Conservation (phyloP, 64 coral and sea anemone genomes). For the Montipora capricornis region DNA sequence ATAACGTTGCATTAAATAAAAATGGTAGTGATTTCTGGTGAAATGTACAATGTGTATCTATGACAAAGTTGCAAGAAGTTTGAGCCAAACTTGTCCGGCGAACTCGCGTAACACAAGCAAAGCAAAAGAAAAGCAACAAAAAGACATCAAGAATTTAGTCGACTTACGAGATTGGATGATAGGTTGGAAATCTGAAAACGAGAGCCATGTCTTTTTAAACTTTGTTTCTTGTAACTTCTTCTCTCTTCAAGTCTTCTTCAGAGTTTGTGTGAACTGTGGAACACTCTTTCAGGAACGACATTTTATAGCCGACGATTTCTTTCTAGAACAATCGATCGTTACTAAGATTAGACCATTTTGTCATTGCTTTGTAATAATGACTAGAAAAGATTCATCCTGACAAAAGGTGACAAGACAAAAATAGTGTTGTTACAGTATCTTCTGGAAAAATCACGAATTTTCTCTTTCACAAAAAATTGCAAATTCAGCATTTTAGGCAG, state of each 20-base stretch:
- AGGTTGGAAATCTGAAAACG: slow-evolving; percentile 23
- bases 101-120: no score
- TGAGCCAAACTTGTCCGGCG: no score
- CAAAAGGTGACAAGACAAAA: slow-evolving; percentile 18
- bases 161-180: slow-evolving; percentile 4
- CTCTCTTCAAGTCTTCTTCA: slow-evolving; percentile 1
- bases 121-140: no score
- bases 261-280: neutral
- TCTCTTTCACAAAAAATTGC: neutral
- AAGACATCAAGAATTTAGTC: no score
- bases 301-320: neutral
- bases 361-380: slow-evolving; percentile 20
- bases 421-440: neutral
- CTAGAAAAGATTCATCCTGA: neutral
- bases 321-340: neutral
- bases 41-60: no score
- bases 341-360: slow-evolving; percentile 13
- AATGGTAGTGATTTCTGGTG: no score
- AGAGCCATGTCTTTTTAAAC: slow-evolving; percentile 17
- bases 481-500: neutral
- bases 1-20: no score
- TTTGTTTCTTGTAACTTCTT: slow-evolving; percentile 2
- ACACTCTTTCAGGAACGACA: neutral
- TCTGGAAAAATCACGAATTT: neutral
- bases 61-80: no score